phyloP scores from a whole-genome alignment of 2,797 vertebrate species.

The Anableps anableps region DNA sequence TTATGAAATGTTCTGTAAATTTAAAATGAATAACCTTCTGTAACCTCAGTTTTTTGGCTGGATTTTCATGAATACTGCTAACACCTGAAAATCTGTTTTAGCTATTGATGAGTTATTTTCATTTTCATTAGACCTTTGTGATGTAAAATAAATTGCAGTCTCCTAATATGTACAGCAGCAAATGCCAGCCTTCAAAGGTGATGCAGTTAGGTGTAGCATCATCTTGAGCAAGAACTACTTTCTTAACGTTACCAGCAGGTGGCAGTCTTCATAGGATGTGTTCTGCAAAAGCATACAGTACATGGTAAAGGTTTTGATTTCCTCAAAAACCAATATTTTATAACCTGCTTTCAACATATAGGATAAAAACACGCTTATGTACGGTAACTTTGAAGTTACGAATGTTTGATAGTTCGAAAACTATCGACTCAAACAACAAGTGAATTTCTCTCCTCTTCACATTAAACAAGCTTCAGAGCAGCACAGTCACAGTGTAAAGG shows the following conservation, averaged over 20 bases:
- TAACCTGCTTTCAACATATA: conserved; percentile 65
- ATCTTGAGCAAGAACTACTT: conserved; percentile 28
- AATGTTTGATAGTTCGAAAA: conserved; percentile 44
- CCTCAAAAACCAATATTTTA: conserved; percentile 59
- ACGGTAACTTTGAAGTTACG: conserved; percentile 48
- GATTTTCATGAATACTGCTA: conserved; percentile 32
- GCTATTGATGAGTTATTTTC: conserved; percentile 38
- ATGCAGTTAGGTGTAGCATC: conserved; percentile 50
- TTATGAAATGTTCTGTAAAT: conserved; percentile 27
- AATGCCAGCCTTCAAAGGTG: conserved; percentile 46
- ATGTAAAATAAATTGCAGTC: conserved; percentile 77
- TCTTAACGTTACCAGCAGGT: conserved; percentile 58
- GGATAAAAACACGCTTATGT: conserved; percentile 60
- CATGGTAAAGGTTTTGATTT: conserved; percentile 43
- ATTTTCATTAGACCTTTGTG: conserved; percentile 65
- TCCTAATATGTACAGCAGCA: conserved; percentile 71
- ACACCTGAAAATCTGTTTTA: conserved; percentile 38
- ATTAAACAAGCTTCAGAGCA: conserved; percentile 48
- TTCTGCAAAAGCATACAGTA: conserved; percentile 69
- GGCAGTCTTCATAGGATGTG: conserved; percentile 66
- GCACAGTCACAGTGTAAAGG: conserved; percentile 74
- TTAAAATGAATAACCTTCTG: conserved; percentile 21
- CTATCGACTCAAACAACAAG: conserved; percentile 39
- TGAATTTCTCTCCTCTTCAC: conserved; percentile 32
- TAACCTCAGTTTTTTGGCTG: conserved; percentile 26